Evolutionary conservation across 2,888 invertebrate species (phyloP).

Genomic region (Cheilosia soror): DNA sequence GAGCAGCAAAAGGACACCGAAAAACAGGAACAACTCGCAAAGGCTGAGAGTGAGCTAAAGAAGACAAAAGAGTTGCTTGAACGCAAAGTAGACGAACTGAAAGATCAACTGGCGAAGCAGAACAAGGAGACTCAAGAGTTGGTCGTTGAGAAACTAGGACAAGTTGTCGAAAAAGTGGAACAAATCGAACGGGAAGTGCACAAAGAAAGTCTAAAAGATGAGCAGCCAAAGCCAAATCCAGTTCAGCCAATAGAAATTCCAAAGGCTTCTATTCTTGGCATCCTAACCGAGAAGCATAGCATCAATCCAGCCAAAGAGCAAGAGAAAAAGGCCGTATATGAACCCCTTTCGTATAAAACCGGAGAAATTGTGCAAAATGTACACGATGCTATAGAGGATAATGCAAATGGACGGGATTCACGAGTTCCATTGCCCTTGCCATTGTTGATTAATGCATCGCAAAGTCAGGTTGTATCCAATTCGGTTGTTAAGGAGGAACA

Average conservation of each 20-base stretch:
- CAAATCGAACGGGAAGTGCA: conserved; percentile 85
- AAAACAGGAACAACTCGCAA: conserved; percentile 80
- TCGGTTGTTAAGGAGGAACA: not conserved
- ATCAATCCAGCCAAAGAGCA: conserved; percentile 49
- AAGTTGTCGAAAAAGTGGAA: conserved; percentile 80
- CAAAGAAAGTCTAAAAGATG: conserved; percentile 80
- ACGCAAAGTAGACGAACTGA: conserved; percentile 83
- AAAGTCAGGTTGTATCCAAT: conserved; percentile 73
- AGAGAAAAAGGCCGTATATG: conserved; percentile 77
- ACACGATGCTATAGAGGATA: conserved; percentile 40
- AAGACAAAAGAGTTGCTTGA: conserved; percentile 81
- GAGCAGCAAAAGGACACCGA: conserved; percentile 79
- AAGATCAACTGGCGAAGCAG: conserved; percentile 83
- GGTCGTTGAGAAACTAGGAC: conserved; percentile 80
- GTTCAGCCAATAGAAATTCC: conserved; percentile 19
- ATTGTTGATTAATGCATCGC: conserved; percentile 79
- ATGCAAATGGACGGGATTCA: conserved; percentile 45
- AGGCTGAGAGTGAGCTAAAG: conserved; percentile 80
- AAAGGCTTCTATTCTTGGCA: conserved; percentile 77
- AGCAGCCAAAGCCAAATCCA: conserved; percentile 1
- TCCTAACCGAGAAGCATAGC: conserved; percentile 78
- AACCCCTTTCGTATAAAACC: conserved; percentile 81
- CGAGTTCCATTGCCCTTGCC: conserved; percentile 81
- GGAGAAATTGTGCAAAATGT: conserved; percentile 78
- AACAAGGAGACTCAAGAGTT: conserved; percentile 81